Conservation (phyloP, 2,888 invertebrate species). For the Protula sp. region DNA sequence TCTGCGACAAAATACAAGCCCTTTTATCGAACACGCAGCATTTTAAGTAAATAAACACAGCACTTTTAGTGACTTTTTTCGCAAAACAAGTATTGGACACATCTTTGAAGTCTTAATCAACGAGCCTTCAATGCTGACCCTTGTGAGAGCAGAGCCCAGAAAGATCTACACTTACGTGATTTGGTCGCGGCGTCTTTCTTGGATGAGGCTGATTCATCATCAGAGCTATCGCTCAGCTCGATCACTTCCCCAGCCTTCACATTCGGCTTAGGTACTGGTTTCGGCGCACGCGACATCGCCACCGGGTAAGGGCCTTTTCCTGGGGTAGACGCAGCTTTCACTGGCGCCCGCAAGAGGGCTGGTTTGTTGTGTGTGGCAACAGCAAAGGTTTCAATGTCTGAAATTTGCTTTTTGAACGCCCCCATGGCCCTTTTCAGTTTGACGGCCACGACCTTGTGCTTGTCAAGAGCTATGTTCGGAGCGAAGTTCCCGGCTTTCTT, state of each 20-base stretch:
- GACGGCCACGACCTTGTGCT: slow-evolving; percentile 1
- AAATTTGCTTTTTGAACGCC: slow-evolving; percentile 10
- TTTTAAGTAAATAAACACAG: too few species aligned
- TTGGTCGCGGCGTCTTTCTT: too few species aligned
- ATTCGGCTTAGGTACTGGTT: not conserved
- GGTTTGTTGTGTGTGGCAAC: not conserved
- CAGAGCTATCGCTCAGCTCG: slow-evolving; percentile 16
- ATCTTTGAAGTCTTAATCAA: too few species aligned
- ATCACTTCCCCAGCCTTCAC: slow-evolving; percentile 6
- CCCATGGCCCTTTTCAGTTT: slow-evolving; percentile 12
- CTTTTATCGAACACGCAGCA: too few species aligned
- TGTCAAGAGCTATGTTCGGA: not conserved
- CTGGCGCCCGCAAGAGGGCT: not conserved
- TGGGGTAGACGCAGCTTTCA: too few species aligned
- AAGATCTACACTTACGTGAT: too few species aligned
- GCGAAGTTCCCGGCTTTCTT: not conserved
- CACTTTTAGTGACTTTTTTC: too few species aligned
- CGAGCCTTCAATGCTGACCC: too few species aligned
- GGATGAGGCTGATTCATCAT: too few species aligned
- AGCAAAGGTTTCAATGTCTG: slow-evolving; percentile 7
- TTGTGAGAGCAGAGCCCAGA: too few species aligned
- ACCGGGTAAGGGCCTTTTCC: not conserved
- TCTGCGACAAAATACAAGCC: too few species aligned
- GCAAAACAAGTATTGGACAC: too few species aligned
- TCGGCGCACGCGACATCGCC: not conserved